A percentile compares a stretch with the other conserved stretches of the same genome.
phyloP scores from a whole-genome alignment of 2,888 invertebrate species.

The Nasonia oneida region DNA sequence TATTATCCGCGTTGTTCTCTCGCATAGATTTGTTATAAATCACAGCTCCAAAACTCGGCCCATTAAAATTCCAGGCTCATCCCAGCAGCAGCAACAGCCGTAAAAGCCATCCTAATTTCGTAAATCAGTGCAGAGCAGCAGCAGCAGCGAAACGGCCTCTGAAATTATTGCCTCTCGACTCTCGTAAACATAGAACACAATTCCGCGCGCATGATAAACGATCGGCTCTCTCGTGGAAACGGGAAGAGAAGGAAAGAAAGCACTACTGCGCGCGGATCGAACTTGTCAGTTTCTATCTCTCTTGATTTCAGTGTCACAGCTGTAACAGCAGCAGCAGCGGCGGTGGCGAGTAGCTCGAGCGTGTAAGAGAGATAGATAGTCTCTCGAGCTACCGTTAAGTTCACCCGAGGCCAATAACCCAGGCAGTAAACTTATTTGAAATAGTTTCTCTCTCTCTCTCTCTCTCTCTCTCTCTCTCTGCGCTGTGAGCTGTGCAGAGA shows the following conservation, averaged over 20 bases:
- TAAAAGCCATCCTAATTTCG: slow-evolving; percentile 31
- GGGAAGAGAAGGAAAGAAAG: slow-evolving; percentile 1
- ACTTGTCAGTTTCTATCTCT: slow-evolving; percentile 37
- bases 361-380: slow-evolving; percentile 61
- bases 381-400: slow-evolving; percentile 74
- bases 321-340: neutral
- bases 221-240: neutral
- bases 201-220: slow-evolving; percentile 40
- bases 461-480: slow-evolving; percentile 60
- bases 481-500: slow-evolving; percentile 63
- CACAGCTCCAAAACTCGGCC: slow-evolving; percentile 10
- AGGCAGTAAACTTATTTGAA: slow-evolving; percentile 76
- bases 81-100: neutral
- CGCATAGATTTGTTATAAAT: neutral
- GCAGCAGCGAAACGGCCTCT: neutral
- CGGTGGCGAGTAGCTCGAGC: slow-evolving; percentile 29
- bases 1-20: neutral
- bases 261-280: slow-evolving; percentile 9
- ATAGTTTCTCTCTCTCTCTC: slow-evolving; percentile 67
- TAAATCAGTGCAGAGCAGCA: slow-evolving; percentile 14
- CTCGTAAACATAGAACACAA: slow-evolving; percentile 26
- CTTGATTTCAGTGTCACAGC: slow-evolving; percentile 56
- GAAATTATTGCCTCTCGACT: slow-evolving; percentile 11
- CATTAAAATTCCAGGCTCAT: slow-evolving; percentile 9
- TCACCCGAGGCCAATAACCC: slow-evolving; percentile 78